Conservation (phyloP, 2,888 invertebrate species). For the Drosophila conformis region DNA sequence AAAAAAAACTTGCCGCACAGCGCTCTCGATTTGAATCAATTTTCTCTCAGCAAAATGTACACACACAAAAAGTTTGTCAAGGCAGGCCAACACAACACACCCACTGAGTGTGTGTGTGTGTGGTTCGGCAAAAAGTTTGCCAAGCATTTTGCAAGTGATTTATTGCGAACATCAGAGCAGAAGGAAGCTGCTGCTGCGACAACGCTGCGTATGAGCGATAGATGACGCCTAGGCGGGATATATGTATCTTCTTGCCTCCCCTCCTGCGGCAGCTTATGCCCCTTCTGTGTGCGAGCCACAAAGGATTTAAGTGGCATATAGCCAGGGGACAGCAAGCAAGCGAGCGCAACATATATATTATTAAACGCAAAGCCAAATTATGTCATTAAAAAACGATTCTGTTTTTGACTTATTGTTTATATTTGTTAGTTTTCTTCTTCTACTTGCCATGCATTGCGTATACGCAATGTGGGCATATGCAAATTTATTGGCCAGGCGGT, state of each 20-base stretch:
- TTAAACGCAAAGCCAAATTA: conserved; percentile 68
- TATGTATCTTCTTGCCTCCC: neutral
- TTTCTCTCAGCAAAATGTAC: conserved; percentile 48
- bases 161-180: conserved; percentile 56
- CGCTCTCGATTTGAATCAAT: conserved; percentile 49
- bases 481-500: conserved; percentile 43
- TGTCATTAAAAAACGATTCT: conserved; percentile 73
- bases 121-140: conserved; percentile 55
- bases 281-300: conserved; percentile 8
- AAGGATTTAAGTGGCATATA: conserved; percentile 67
- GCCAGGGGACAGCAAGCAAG: conserved; percentile 12
- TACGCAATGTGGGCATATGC: conserved; percentile 62
- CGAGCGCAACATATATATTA: conserved; percentile 14
- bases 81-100: conserved; percentile 6
- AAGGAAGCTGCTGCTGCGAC: conserved; percentile 22
- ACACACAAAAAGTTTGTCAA: conserved; percentile 36
- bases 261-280: neutral
- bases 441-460: conserved; percentile 40
- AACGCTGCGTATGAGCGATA: conserved; percentile 60
- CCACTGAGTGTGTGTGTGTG: neutral
- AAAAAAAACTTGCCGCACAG: conserved; percentile 19
- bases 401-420: conserved; percentile 12
- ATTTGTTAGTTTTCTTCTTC: neutral
- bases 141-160: conserved; percentile 67
- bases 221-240: conserved; percentile 16